Evolutionary conservation across 2,113 vertebrate species (phyloP).

Genomic region (Sinocyclocheilus maitianheensis): DNA sequence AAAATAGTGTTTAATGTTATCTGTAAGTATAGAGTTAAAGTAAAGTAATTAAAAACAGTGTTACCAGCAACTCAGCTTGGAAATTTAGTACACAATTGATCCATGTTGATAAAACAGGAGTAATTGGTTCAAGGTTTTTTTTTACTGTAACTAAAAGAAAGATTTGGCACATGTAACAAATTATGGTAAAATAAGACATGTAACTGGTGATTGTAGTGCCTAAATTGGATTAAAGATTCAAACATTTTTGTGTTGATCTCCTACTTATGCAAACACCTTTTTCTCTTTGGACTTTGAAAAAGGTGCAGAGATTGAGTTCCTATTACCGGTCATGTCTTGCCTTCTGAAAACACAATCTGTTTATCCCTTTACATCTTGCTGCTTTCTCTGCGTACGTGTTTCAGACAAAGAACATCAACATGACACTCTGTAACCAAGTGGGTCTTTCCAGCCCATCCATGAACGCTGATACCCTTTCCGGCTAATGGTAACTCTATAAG

Average conservation of each 20-base stretch:
- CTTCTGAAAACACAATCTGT: slow-evolving; percentile 69
- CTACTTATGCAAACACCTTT: too few relatives aligned
- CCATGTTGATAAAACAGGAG: neutral
- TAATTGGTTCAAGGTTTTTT: neutral
- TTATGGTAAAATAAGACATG: neutral
- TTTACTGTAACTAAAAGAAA: neutral
- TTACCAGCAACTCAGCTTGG: neutral
- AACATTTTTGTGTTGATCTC: too few relatives aligned
- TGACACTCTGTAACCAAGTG: slow-evolving; percentile 48
- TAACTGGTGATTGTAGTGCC: too few relatives aligned
- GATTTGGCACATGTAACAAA: neutral
- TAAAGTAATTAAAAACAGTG: slow-evolving; percentile 9
- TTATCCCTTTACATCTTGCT: slow-evolving; percentile 72
- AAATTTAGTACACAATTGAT: neutral
- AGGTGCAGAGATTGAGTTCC: too few relatives aligned
- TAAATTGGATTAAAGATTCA: too few relatives aligned
- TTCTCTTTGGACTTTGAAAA: too few relatives aligned
- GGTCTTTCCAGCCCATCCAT: neutral
- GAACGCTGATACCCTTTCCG: neutral
- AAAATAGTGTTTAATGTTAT: neutral
- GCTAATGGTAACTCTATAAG: slow-evolving; percentile 42
- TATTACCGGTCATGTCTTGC: slow-evolving; percentile 70
- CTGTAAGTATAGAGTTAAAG: neutral
- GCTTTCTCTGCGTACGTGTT: slow-evolving; percentile 54
- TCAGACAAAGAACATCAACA: slow-evolving; percentile 59